Evolutionary conservation across 2,888 invertebrate genomes (phyloP), one percentile per base, ranked within the genome.

Genomic region (Ornithoptera alexandrae): DNA sequence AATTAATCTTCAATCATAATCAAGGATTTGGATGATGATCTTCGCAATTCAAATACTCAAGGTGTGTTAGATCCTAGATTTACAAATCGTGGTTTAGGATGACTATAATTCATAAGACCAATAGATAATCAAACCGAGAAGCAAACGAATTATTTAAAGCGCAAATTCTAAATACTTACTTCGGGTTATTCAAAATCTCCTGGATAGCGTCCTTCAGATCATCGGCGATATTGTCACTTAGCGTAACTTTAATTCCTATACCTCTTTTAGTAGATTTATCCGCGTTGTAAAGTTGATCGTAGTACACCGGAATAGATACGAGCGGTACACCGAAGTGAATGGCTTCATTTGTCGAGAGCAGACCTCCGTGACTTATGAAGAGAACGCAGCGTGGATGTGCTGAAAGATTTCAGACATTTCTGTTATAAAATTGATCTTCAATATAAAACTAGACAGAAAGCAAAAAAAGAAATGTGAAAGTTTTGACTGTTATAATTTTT

Each of bases 331-430:
- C 84, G 20, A 76, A 81, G 69, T 84, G 78, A 10, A 83, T 72
- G 1, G 83, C 72, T 64, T 84, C 84, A 0, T 77, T 80, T 1
- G 77, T 80, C 1, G 84, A 84, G 1, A 84, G 74, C 1, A 81
- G 77, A 64, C 84, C 84, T 18, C 84, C 84, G 62, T 84, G 84
- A 0, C 81, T 79, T 39, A 84, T 79, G 64, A 84, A 82, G 15
- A 83, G 68, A 0, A 69, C 59, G 20, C 79, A 79, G 30, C 80
- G 80, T 1, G 81, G 81, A 65, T 84, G 84, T 67, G 81, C 84
- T 84, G 71, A 58, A 72, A 50, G 72, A 75, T 46, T 46, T 12
- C 46, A 46, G 12, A 15, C 46, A 15, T 46, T 46, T 46, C 15
- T 15, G 12, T 12, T 46, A 15, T 1, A 46, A 46, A 15, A 46